Evolutionary conservation across 2,797 vertebrate genomes (phyloP), one percentile per base, ranked within the genome.

Genomic region (Acrossocheilus wenchowensis): DNA sequence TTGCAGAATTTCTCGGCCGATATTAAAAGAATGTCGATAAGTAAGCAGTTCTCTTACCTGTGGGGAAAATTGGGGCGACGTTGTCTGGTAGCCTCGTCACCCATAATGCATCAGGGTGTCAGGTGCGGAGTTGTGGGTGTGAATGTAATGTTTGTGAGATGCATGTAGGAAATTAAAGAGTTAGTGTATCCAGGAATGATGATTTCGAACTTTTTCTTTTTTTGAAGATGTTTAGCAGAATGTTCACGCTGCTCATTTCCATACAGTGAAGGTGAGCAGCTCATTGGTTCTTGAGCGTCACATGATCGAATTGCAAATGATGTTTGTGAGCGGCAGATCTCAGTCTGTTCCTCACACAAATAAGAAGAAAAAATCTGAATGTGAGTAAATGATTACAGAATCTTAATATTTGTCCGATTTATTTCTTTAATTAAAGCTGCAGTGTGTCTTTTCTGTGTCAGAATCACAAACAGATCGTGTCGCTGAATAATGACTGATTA

Each of bases 11-110:
- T 50, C 45, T 69, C 6, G 66, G 81, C 69, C 75, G 85, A 87
- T 89, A 88, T 90, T 91, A 91, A 79, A 86, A 86, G 78, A 86
- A 93, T 43, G 91, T 95, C 93, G 87, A 94, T 94, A 90, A 52
- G 90, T 94, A 93, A 95, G 93, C 92, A 92, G 73, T 91, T 90
- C 90, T 64, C 12, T 26, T 30, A 64, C 26, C 62, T 14, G n/a
- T 30, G n/a, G 62, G 62, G 62, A 0, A 64, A 30, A 64, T 30
- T 85, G 83, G 77, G 21, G 12, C 64, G 68, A 78, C 71, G 81
- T 84, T 26, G 73, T 82, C 15, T 41, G 68, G 81, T 80, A 23
- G 75, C 48, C 3, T 48, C 62, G 66, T 90, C 43, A 78, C 81
- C 81, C 81, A 80, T 62, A 82, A 79, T 80, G 60, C 73, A 79